Conservation (phyloP, 2,888 invertebrate species). For the Euzophera pinguis region DNA sequence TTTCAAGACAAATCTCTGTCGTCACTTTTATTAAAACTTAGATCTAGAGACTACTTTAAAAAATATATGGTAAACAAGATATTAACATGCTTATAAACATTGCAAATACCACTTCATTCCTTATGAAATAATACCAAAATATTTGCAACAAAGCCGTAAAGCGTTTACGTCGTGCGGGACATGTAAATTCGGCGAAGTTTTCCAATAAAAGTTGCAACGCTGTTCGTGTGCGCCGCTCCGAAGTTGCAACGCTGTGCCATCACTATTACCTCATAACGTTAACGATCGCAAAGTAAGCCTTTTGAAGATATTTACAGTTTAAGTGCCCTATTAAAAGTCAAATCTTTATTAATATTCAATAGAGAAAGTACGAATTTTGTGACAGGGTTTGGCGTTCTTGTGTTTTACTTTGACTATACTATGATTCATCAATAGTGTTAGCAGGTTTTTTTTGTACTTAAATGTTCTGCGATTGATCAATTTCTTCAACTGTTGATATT, state of each 20-base stretch:
- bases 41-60: no score
- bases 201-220: constrained; percentile 71
- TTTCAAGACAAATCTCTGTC: no score
- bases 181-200: constrained; percentile 75
- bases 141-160: constrained; percentile 25
- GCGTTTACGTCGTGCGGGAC: constrained; percentile 59
- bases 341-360: not conserved
- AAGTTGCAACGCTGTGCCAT: constrained; percentile 32
- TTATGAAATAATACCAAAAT: not conserved
- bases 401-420: no score
- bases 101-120: not conserved
- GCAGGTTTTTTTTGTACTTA: no score
- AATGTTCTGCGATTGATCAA: no score
- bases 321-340: not conserved
- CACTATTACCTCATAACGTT: constrained; percentile 9
- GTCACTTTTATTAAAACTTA: no score
- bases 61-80: no score
- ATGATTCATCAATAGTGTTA: no score
- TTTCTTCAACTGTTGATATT: no score
- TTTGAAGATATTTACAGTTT: not conserved
- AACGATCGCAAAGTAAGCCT: not conserved
- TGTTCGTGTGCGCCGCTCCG: constrained; percentile 35
- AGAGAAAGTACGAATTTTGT: no score
- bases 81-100: no score
- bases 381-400: no score